phyloP scores from a whole-genome alignment of 1,140 invertebrate species.

The Hyles vespertilio region DNA sequence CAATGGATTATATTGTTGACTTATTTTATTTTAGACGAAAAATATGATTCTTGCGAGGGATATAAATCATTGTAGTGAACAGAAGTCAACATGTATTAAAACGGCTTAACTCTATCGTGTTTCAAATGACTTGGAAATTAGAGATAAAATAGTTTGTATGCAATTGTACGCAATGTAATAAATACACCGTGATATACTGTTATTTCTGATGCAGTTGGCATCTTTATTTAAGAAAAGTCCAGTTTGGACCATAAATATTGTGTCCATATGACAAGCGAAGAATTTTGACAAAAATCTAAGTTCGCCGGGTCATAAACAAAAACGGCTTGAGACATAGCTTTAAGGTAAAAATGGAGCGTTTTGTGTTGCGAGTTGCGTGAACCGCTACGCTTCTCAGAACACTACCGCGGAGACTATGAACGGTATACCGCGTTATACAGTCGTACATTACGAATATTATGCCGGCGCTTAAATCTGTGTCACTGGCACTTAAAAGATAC shows the following conservation, averaged over 20 bases:
- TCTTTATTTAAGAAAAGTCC: neutral
- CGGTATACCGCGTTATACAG: slow-evolving; percentile 48
- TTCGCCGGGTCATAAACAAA: slow-evolving; percentile 45
- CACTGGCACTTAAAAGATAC: slow-evolving; percentile 49
- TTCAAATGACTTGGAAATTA: too few species aligned
- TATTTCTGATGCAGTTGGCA: neutral
- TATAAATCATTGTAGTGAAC: too few species aligned
- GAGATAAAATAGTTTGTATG: too few species aligned
- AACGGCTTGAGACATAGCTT: slow-evolving; percentile 34
- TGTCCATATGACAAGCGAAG: slow-evolving; percentile 3
- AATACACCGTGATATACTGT: slow-evolving; percentile 5
- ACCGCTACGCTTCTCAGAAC: slow-evolving; percentile 62
- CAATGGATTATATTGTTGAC: too few species aligned
- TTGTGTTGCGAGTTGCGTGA: slow-evolving; percentile 33
- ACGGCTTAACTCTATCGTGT: too few species aligned
- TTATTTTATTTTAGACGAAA: too few species aligned
- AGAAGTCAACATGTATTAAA: too few species aligned
- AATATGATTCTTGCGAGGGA: too few species aligned
- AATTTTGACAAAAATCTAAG: slow-evolving; percentile 50
- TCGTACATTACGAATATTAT: slow-evolving; percentile 59
- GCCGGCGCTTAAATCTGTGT: slow-evolving; percentile 49
- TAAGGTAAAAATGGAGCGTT: slow-evolving; percentile 60
- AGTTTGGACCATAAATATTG: slow-evolving; percentile 2
- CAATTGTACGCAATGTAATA: too few species aligned
- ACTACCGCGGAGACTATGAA: slow-evolving; percentile 42